These are phyloP conservation scores for Trypoxylon attenuatum DNA, from an alignment of 2,888 invertebrate genomes.

Conservation along the genomic window DNA sequence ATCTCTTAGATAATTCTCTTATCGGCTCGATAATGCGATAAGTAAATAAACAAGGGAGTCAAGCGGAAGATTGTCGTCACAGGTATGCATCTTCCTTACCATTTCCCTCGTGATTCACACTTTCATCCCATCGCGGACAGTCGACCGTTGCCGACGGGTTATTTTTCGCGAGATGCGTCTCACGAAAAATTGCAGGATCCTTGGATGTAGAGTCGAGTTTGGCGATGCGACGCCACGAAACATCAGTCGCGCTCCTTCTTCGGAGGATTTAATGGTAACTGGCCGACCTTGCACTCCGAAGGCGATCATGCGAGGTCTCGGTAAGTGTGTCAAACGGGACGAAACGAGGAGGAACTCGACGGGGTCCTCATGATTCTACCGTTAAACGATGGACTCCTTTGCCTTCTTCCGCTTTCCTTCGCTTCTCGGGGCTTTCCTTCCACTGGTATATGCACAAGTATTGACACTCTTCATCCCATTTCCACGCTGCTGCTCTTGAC, in stretches of 20 bases:
- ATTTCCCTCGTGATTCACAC: not conserved
- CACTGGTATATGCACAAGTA: not conserved
- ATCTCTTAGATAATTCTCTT: conserved; percentile 20
- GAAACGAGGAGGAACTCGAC: conserved; percentile 50
- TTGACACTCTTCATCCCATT: not conserved
- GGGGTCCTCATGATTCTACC: conserved; percentile 58
- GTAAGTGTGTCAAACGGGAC: conserved; percentile 61
- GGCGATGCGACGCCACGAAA: conserved; percentile 7
- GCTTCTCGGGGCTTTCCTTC: not conserved
- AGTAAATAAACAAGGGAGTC: not conserved
- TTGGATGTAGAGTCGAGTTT: conserved; percentile 4
- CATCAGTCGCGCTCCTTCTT: conserved; percentile 15
- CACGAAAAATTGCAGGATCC: too few species aligned
- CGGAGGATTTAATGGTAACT: conserved; percentile 50
- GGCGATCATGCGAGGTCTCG: conserved; percentile 52
- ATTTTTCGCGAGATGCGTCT: too few species aligned
- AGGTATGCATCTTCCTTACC: not conserved
- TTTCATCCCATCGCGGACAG: not conserved
- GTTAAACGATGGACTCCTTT: conserved; percentile 59
- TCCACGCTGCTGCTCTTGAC: not conserved
- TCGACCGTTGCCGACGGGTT: too few species aligned
- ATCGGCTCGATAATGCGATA: conserved; percentile 27
- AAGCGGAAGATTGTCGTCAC: not conserved
- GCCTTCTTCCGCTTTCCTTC: conserved; percentile 55
- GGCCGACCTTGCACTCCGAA: conserved; percentile 57